Evolutionary conservation across 1,140 invertebrate species (phyloP).

Genomic region (Hylaeus anthracinus): DNA sequence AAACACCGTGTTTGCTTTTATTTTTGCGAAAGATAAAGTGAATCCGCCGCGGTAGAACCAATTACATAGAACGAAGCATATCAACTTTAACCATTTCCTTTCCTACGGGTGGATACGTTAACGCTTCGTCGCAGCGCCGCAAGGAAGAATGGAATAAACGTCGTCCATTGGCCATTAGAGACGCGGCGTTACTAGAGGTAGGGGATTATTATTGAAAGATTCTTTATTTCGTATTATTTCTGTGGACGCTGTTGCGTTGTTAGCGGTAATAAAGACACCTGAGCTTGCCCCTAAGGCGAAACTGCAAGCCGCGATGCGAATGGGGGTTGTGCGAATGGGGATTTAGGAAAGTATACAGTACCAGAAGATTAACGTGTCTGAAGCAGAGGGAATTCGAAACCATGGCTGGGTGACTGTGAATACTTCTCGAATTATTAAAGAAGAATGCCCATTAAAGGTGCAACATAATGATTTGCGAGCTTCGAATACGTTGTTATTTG

Average conservation of each 20-base stretch:
- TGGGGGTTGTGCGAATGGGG: not conserved
- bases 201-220: slow-evolving; percentile 11
- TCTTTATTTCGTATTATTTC: not conserved
- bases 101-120: slow-evolving; percentile 6
- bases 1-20: slow-evolving; percentile 24
- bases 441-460: too few species aligned
- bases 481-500: too few species aligned
- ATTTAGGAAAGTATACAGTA: too few species aligned
- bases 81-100: slow-evolving; percentile 23
- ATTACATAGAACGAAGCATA: slow-evolving; percentile 39
- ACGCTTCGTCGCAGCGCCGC: slow-evolving; percentile 15
- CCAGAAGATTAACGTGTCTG: too few species aligned
- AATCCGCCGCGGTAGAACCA: slow-evolving; percentile 23
- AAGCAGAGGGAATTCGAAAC: too few species aligned
- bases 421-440: too few species aligned
- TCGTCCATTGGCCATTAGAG: slow-evolving; percentile 15
- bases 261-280: not conserved
- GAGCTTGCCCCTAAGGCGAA: not conserved
- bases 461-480: too few species aligned
- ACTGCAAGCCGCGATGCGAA: not conserved
- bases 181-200: not conserved
- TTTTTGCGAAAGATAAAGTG: slow-evolving; percentile 19
- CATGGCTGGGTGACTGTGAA: too few species aligned
- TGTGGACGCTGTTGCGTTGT: not conserved
- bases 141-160: slow-evolving; percentile 10